Percentiles rank a stretch among this genome's conserved stretches.
phyloP scores from a whole-genome alignment of 2,113 vertebrate species.

The Petromus typicus region DNA sequence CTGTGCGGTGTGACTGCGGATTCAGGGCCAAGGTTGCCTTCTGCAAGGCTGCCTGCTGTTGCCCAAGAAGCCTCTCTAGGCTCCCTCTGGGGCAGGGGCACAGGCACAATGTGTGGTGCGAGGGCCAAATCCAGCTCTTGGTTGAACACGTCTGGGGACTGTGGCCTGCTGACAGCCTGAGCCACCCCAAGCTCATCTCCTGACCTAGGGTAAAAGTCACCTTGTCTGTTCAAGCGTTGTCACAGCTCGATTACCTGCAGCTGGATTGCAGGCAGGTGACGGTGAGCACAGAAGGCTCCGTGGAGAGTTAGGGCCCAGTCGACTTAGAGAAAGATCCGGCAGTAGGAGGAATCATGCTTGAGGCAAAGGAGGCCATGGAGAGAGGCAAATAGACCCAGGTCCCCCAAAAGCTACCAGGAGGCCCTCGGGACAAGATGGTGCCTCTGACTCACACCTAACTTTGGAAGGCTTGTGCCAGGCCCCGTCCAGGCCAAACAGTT shows the following conservation, averaged over 20 bases:
- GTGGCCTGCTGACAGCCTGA: not conserved
- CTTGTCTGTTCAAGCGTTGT: not conserved
- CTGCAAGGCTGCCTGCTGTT: rapidly evolving
- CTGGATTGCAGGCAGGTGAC: not conserved
- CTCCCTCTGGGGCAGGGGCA: not conserved
- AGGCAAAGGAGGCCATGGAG: not conserved
- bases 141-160: not conserved
- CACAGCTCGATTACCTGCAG: not conserved
- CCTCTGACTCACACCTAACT: not conserved
- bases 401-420: not conserved
- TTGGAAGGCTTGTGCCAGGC: not conserved
- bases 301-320: not conserved
- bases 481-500: not conserved
- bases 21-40: not conserved
- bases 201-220: not conserved
- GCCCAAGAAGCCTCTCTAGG: not conserved
- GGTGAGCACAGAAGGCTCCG: not conserved
- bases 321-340: not conserved
- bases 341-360: not conserved
- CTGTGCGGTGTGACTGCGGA: not conserved
- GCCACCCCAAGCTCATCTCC: not conserved
- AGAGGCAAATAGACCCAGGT: not conserved
- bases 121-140: not conserved
- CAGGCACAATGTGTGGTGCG: not conserved
- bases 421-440: rapidly evolving